Percentiles rank a stretch among this genome's conserved stretches.
Evolutionary conservation across 2,888 invertebrate genomes (phyloP).

Genomic region (Cylindroiulus punctatus): DNA sequence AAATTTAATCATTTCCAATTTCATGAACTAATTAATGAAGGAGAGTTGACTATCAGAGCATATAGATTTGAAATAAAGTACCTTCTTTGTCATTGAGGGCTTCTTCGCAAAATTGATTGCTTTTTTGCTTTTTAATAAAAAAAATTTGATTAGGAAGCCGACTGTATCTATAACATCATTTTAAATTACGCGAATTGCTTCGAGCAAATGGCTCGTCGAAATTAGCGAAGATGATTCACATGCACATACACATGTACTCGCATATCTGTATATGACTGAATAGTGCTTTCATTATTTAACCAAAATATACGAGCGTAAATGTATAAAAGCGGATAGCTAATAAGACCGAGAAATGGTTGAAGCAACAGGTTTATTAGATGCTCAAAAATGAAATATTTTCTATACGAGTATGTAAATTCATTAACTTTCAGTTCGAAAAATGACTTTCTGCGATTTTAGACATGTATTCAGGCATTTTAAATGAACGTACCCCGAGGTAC

Average conservation of each 20-base stretch:
- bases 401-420: not conserved
- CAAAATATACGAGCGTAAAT: not conserved
- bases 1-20: too few species aligned
- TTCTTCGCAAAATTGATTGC: not conserved
- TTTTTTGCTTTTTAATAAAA: not conserved
- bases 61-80: too few species aligned
- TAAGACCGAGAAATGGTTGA: not conserved
- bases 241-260: not conserved
- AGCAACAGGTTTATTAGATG: constrained; percentile 44
- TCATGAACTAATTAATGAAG: too few species aligned
- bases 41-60: not conserved
- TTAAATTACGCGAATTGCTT: not conserved
- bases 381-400: too few species aligned
- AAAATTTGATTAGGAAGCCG: not conserved
- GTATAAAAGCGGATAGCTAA: not conserved
- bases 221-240: not conserved
- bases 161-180: not conserved
- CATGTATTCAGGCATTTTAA: not conserved
- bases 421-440: not conserved
- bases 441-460: not conserved
- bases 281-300: not conserved
- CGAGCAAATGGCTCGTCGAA: not conserved
- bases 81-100: not conserved
- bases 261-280: not conserved
- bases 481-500: too few species aligned